Evolutionary conservation across 1,140 invertebrate genomes (phyloP).

Genomic region (Babylonia areolata): DNA sequence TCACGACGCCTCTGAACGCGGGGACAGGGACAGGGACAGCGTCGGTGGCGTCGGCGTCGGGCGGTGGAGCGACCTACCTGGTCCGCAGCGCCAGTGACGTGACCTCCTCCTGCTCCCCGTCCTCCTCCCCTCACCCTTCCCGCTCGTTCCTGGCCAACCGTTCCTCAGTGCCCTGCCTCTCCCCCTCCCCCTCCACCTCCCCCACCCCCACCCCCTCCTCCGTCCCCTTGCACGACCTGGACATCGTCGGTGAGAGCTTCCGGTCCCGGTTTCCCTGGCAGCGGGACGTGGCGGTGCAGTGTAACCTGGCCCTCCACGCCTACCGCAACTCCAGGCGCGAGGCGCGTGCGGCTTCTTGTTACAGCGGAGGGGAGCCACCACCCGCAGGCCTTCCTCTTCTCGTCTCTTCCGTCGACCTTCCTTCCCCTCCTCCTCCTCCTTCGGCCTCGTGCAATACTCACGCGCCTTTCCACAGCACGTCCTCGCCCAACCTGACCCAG

Average conservation of each 20-base stretch:
- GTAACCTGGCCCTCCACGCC: slow-evolving; percentile 41
- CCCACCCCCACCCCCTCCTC: not conserved
- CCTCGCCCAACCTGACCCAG: not conserved
- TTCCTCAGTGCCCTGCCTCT: too few relatives aligned
- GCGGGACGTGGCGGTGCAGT: slow-evolving; percentile 74
- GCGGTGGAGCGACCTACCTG: not conserved
- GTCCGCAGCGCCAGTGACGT: not conserved
- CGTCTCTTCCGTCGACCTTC: not conserved
- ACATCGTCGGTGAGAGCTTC: slow-evolving; percentile 70
- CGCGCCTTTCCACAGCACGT: not conserved
- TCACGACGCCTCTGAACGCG: too few relatives aligned
- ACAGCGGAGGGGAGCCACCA: not conserved
- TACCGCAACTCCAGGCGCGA: not conserved
- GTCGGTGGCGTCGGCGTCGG: not conserved
- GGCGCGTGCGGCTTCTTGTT: not conserved
- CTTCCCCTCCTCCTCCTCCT: not conserved
- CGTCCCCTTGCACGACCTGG: slow-evolving; percentile 52
- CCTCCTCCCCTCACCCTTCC: not conserved
- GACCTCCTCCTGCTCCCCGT: slow-evolving; percentile 8
- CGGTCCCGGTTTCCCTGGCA: slow-evolving; percentile 75
- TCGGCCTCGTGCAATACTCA: not conserved
- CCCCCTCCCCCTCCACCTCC: slow-evolving; percentile 7
- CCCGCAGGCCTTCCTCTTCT: not conserved
- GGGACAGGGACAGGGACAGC: too few relatives aligned
- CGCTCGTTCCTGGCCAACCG: not conserved